Evolutionary conservation across 2,888 invertebrate genomes (phyloP).

Genomic region (Luperina nickerlii): DNA sequence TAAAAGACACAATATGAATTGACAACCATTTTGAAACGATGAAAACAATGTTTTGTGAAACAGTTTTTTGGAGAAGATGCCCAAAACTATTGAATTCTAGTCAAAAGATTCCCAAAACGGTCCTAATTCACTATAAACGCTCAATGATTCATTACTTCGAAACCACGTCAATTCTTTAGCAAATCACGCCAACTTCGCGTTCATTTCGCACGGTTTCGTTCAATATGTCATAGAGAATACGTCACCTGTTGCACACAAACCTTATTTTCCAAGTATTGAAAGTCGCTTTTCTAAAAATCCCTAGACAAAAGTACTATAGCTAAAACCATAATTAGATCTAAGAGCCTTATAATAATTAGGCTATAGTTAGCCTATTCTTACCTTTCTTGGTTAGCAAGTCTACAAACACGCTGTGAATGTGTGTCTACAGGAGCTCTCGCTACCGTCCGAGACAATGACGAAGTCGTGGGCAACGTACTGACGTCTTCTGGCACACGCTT

Average conservation of each 20-base stretch:
- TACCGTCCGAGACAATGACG: neutral
- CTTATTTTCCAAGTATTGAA: neutral
- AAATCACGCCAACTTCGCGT: neutral
- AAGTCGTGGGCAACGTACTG: neutral
- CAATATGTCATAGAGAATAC: neutral
- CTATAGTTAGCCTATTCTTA: neutral
- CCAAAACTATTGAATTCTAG: neutral
- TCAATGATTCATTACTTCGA: neutral
- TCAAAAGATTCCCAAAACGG: neutral
- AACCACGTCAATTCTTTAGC: neutral
- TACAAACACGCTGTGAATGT: neutral
- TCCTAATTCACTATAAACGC: neutral
- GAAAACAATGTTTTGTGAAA: neutral
- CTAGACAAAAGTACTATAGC: neutral
- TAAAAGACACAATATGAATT: neutral
- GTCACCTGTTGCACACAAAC: neutral
- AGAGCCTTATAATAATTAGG: neutral
- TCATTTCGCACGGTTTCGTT: too few species aligned
- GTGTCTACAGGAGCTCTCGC: neutral
- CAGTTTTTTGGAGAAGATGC: neutral
- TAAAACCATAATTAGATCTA: neutral
- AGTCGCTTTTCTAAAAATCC: neutral
- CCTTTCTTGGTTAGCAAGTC: neutral
- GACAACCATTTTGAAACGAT: neutral
- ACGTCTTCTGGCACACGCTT: neutral